Evolutionary conservation across 2,888 invertebrate species (phyloP).

Genomic region (Candidula unifasciata): DNA sequence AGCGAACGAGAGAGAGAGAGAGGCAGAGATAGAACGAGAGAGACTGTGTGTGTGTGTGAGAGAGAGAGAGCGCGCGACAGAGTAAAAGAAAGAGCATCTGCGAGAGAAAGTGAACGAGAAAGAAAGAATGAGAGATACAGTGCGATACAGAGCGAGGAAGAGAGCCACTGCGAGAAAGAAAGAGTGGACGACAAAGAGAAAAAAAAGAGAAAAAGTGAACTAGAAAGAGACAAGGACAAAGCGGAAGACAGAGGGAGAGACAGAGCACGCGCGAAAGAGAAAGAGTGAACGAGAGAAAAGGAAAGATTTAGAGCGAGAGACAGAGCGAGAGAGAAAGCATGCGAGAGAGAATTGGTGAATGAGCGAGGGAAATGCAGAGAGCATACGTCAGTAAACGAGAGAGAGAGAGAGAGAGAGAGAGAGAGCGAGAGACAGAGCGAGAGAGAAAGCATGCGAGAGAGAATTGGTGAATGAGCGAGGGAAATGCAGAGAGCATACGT

Average conservation of each 20-base stretch:
- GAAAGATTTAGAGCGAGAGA: conserved; percentile 5
- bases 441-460: background rate
- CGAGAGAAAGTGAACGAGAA: background rate
- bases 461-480: background rate
- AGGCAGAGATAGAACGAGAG: background rate
- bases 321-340: background rate
- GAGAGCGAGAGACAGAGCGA: no score
- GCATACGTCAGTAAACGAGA: background rate
- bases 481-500: background rate
- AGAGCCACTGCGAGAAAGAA: no score
- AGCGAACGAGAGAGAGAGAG: no score
- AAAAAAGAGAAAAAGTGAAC: background rate
- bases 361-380: background rate
- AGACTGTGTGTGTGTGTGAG: background rate
- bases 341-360: background rate
- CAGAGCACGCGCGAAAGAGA: conserved; percentile 1
- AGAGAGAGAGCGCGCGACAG: background rate
- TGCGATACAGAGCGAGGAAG: no score
- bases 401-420: no score
- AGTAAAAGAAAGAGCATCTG: background rate
- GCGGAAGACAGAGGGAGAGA: conserved; percentile 4
- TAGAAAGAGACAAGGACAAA: conserved; percentile 9
- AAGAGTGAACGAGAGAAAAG: background rate
- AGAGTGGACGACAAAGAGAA: background rate
- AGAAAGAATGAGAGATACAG: background rate